These are phyloP conservation scores for Sebastes diploproa DNA, from an alignment of 2,797 vertebrate genomes.

Conservation along the genomic window DNA sequence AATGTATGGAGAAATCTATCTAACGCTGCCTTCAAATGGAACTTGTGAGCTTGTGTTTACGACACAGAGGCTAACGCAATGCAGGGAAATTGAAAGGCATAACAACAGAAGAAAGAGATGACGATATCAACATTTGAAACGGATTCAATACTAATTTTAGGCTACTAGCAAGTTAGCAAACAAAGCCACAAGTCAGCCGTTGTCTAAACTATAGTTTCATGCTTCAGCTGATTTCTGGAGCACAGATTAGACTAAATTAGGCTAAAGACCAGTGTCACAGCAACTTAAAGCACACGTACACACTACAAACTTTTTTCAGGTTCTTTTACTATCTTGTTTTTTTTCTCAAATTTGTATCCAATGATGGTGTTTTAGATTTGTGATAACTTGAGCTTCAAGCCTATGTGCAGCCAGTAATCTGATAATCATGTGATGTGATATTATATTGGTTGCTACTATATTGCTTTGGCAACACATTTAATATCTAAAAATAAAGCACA, in stretches of 20 bases:
- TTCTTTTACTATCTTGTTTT: neutral
- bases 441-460: neutral
- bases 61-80: neutral
- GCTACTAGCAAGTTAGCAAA: neutral
- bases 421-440: neutral
- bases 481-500: neutral
- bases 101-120: neutral
- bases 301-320: neutral
- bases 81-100: neutral
- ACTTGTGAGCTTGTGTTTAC: neutral
- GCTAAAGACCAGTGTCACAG: neutral
- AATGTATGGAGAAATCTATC: neutral
- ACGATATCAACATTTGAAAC: neutral
- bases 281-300: neutral
- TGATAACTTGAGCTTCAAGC: neutral
- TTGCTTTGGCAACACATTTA: neutral
- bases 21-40: neutral
- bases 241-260: neutral
- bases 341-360: neutral
- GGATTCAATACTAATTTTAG: neutral
- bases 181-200: neutral
- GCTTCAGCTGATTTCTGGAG: neutral
- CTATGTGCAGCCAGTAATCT: neutral
- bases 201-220: neutral
- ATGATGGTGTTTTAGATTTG: neutral